A percentile compares a stretch with the other conserved stretches of the same genome.
Conservation (phyloP, 2,888 invertebrate species). For the Autographa gamma region DNA sequence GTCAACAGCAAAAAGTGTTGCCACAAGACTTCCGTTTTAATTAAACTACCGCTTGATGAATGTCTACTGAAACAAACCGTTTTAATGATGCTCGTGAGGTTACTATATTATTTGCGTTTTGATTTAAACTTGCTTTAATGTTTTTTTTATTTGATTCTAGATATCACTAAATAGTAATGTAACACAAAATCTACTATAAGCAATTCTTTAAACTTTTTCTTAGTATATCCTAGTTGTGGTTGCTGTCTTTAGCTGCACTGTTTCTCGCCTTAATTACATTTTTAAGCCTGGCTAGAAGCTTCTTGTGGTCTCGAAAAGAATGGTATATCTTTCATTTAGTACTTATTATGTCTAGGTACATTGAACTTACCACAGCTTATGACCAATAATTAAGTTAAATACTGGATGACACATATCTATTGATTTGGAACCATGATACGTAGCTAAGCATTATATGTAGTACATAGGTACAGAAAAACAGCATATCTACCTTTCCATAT, state of each 20-base stretch:
- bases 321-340: not conserved
- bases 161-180: no score
- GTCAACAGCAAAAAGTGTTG: conserved; percentile 63
- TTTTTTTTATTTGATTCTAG: no score
- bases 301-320: not conserved
- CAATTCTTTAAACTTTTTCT: not conserved
- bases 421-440: no score
- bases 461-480: no score
- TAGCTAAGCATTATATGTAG: no score
- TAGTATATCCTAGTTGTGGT: not conserved
- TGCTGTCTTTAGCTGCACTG: not conserved
- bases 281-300: not conserved
- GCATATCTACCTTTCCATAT: not conserved
- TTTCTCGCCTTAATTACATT: not conserved
- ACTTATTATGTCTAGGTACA: not conserved
- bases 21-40: conserved; percentile 71
- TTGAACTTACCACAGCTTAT: no score
- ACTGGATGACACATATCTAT: no score
- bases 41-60: conserved; percentile 73
- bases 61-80: conserved; percentile 67
- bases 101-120: conserved; percentile 40
- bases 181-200: not conserved
- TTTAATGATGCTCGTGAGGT: conserved; percentile 66
- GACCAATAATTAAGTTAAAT: no score
- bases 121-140: no score